A percentile compares a stretch with the other conserved stretches of the same genome.
Evolutionary conservation across 2,888 invertebrate genomes (phyloP).

Genomic region (Deilephila porcellus): DNA sequence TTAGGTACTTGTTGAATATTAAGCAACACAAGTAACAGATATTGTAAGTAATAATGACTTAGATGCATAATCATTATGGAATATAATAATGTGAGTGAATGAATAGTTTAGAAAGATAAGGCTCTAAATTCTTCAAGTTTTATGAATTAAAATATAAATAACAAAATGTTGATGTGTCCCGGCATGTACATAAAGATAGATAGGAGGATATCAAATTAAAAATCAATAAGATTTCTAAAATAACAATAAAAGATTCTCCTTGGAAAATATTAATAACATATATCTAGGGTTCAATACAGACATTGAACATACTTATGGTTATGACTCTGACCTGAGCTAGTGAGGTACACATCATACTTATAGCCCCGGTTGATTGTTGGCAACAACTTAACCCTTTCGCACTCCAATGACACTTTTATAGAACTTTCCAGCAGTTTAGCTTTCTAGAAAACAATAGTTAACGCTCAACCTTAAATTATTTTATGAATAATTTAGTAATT

Average conservation of each 20-base stretch:
- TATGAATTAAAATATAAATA: too few relatives aligned
- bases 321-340: constrained; percentile 91
- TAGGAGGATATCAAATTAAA: background rate
- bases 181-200: background rate
- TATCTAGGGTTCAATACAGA: background rate
- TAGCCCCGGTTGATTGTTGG: constrained; percentile 93
- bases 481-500: background rate
- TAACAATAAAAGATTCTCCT: background rate
- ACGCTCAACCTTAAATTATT: constrained; percentile 64
- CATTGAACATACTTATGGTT: constrained; percentile 41
- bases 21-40: too few relatives aligned
- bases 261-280: constrained; percentile 9
- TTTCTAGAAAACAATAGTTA: constrained; percentile 84
- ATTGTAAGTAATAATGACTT: too few relatives aligned
- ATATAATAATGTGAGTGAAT: too few relatives aligned
- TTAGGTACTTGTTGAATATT: too few relatives aligned
- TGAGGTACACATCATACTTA: constrained; percentile 93
- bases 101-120: too few relatives aligned
- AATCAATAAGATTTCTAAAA: background rate
- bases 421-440: constrained; percentile 91
- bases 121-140: too few relatives aligned
- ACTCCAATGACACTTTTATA: constrained; percentile 88
- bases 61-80: too few relatives aligned
- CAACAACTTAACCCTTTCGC: constrained; percentile 91
- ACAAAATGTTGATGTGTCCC: background rate